Percentiles rank a stretch among this genome's conserved stretches.
These are phyloP conservation scores for Capitella teleta DNA, from an alignment of 1,140 invertebrate genomes.

Conservation along the genomic window DNA sequence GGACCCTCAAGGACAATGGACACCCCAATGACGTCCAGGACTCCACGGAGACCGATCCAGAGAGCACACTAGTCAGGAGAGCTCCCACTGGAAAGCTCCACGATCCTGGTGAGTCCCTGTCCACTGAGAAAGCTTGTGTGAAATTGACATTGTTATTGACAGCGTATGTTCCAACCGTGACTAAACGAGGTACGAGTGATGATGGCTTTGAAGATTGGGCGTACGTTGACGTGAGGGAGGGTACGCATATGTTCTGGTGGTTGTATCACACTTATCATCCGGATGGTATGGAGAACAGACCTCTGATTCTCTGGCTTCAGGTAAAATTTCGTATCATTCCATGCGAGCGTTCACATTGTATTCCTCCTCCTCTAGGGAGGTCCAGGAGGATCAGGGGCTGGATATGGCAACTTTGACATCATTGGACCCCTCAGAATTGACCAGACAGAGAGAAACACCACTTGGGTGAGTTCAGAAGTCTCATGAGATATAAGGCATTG, in stretches of 20 bases:
- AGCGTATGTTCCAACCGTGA: too few relatives aligned
- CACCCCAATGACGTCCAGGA: too few relatives aligned
- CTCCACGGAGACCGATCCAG: too few relatives aligned
- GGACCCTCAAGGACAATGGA: too few relatives aligned
- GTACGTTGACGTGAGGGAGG: constrained; percentile 23
- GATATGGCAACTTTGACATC: constrained; percentile 36
- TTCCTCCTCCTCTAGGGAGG: constrained; percentile 26
- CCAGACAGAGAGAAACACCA: constrained; percentile 53
- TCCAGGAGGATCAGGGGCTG: constrained; percentile 32
- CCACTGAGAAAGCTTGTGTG: too few relatives aligned
- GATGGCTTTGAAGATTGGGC: too few relatives aligned
- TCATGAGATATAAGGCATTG: neutral
- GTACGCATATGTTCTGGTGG: constrained; percentile 30
- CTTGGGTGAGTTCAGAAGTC: constrained; percentile 54
- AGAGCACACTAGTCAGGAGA: too few relatives aligned
- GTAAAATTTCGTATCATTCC: neutral
- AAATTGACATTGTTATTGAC: too few relatives aligned
- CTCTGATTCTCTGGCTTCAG: constrained; percentile 29
- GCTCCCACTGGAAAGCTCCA: too few relatives aligned
- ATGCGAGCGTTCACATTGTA: neutral
- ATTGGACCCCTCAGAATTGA: constrained; percentile 40
- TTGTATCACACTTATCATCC: constrained; percentile 19
- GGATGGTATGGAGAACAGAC: constrained; percentile 12
- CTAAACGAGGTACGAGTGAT: too few relatives aligned
- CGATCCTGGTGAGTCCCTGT: too few relatives aligned